These are phyloP conservation scores for Choristoneura rosaceana DNA, from an alignment of 2,888 invertebrate genomes.

Conservation along the genomic window DNA sequence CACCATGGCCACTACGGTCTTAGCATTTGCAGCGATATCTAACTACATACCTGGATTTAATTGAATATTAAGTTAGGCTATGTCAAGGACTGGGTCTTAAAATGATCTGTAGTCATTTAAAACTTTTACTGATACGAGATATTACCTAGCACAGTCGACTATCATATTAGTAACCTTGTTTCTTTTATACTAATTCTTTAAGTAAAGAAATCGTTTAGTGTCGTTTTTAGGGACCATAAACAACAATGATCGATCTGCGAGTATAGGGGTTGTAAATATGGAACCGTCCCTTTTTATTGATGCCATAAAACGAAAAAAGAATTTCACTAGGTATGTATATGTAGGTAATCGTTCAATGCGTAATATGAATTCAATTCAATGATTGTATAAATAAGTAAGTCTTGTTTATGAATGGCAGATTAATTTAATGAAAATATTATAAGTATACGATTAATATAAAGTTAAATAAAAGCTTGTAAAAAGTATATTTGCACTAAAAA, in stretches of 20 bases:
- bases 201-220: conserved; percentile 43
- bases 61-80: too few species aligned
- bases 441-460: too few species aligned
- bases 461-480: too few species aligned
- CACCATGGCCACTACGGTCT: too few species aligned
- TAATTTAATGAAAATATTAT: too few species aligned
- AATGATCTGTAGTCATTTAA: too few species aligned
- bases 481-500: too few species aligned
- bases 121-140: not conserved
- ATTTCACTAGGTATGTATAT: not conserved
- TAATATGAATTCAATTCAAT: conserved; percentile 32
- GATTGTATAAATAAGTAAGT: too few species aligned
- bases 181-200: not conserved
- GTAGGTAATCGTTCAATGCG: conserved; percentile 3
- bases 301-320: conserved; percentile 53
- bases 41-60: too few species aligned
- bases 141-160: not conserved
- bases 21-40: too few species aligned
- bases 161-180: not conserved
- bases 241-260: conserved; percentile 53
- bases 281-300: conserved; percentile 59
- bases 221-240: conserved; percentile 52
- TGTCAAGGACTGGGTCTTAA: too few species aligned
- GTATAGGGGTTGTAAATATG: conserved; percentile 56
- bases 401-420: too few species aligned